A percentile compares a stretch with the other conserved stretches of the same genome.
Conservation (phyloP, 1,140 invertebrate species). For the Cyclina sinensis region DNA sequence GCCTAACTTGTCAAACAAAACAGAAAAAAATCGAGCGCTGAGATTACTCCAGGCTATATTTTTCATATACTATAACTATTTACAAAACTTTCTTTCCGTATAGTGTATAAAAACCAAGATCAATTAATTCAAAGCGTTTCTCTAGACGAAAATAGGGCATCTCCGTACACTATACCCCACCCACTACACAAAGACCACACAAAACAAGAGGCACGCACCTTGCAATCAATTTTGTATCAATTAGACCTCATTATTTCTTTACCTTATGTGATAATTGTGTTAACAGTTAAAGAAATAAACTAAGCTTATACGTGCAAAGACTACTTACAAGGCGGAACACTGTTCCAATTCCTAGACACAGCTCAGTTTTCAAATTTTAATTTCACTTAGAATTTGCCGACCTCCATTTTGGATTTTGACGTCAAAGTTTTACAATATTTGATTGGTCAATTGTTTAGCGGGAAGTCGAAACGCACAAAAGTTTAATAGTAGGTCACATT, state of each 20-base stretch:
- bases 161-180: neutral
- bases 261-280: neutral
- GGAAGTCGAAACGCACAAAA: slow-evolving; percentile 43
- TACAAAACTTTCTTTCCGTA: too few relatives aligned
- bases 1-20: too few relatives aligned
- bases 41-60: too few relatives aligned
- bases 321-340: neutral
- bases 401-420: slow-evolving; percentile 56
- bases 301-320: neutral
- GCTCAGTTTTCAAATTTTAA: slow-evolving; percentile 45
- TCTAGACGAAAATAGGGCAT: too few relatives aligned
- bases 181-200: slow-evolving; percentile 53
- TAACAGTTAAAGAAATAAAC: neutral
- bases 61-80: too few relatives aligned
- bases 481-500: slow-evolving; percentile 21
- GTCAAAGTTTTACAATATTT: slow-evolving; percentile 15
- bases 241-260: neutral
- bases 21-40: too few relatives aligned
- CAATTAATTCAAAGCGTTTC: too few relatives aligned
- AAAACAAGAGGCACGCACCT: slow-evolving; percentile 51
- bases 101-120: too few relatives aligned
- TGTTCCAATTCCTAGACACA: slow-evolving; percentile 28
- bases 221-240: slow-evolving; percentile 45
- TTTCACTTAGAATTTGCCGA: slow-evolving; percentile 43
- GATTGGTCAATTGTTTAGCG: slow-evolving; percentile 36